Evolutionary conservation across 2,113 vertebrate genomes (phyloP).

Genomic region (Solenodon paradoxus): DNA sequence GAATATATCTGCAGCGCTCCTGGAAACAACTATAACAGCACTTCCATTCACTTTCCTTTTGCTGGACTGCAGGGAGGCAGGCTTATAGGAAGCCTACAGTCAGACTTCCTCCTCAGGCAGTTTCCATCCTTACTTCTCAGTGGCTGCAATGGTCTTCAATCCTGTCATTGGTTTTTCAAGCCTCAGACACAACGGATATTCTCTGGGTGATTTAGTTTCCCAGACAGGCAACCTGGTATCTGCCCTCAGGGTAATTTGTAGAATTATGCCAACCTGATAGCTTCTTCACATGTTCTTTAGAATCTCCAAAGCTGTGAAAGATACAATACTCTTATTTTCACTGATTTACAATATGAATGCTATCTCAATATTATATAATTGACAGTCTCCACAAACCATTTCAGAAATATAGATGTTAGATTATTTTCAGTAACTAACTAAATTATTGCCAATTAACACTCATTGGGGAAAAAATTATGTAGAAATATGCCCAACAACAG

Average conservation of each 20-base stretch:
- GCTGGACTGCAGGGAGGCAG: no score
- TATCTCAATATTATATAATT: not conserved
- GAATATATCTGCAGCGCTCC: not conserved
- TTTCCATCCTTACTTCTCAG: not conserved
- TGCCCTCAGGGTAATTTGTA: not conserved
- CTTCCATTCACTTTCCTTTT: no score
- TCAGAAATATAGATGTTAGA: not conserved
- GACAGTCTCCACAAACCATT: not conserved
- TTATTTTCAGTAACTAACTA: not conserved
- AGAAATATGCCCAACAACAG: not conserved
- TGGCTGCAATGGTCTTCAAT: not conserved
- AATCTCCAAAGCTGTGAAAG: not conserved
- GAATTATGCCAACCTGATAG: not conserved
- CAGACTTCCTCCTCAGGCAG: not conserved
- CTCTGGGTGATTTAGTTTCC: not conserved
- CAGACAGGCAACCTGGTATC: no score
- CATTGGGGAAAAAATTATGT: not conserved
- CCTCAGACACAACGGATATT: not conserved
- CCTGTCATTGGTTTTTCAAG: not conserved
- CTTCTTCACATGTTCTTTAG: not conserved
- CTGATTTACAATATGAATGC: not conserved
- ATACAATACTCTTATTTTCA: not conserved
- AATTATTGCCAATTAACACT: constrained; percentile 31
- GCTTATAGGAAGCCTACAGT: not conserved
- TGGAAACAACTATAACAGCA: not conserved